Base-by-base conservation (phyloP, 2,113 vertebrate genomes). In the Gobiocypris rarus region DNA sequence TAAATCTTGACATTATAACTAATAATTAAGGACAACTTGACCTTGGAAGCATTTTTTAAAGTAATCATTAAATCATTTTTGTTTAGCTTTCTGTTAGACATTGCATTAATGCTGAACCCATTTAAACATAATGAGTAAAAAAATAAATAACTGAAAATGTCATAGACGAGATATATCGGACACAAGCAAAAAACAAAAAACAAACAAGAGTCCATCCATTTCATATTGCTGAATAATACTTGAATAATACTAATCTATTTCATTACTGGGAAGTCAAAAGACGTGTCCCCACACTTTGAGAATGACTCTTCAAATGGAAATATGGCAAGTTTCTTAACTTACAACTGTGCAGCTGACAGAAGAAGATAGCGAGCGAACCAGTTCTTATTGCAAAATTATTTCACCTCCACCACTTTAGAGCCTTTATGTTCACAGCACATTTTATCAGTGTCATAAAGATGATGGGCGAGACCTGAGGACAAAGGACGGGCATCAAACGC, bases 391-490 rank as follows among this genome's bases (percentile, higher is more conserved):
- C 41, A 70, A 17, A 50, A 75, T 82, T 80, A 79, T 22, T 48
- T 76, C 24, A 15, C 52, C 58, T 50, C 70, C 69, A 82, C 75
- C 63, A 77, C 58, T 69, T 22, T 22, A 34, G 43, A 54, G 43
- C 56, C 84, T 67, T 86, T 67, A 78, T 79, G 78, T 84, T 85
- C 83, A 81, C 70, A 59, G 75, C 80, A 69, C 83, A 85, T 84
- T 88, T 87, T 77, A 34, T 69, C 71, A 85, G 63, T 76, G 78
- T 83, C 81, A 83, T 79, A 85, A 86, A 86, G 78, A 69, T 48
- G 89, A 90, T 82, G 85, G 52, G 22, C 22, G 43, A 58, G 56
- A 24, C 75, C 83, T n/a, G 13, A 69, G 56, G 82, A 74, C 76
- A 75, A 79, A 58, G 11, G 80, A 67, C 71, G 65, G 58, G 70